phyloP scores from a whole-genome alignment of 2,888 invertebrate genomes.

The Dasysyrphus albostriatus region DNA sequence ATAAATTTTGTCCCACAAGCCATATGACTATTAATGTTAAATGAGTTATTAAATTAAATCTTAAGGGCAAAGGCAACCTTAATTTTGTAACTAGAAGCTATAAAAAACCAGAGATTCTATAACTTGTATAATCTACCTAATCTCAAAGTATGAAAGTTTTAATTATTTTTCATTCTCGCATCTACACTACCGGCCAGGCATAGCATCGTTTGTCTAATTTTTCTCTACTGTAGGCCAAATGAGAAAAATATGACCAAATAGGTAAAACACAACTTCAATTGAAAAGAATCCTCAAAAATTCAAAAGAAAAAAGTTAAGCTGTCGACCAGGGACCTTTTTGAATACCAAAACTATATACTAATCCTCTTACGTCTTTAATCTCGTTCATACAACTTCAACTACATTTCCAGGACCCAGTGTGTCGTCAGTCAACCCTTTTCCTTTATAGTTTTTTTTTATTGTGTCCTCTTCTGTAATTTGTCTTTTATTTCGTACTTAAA shows the following conservation, averaged over 20 bases:
- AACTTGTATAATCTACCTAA: not conserved
- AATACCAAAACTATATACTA: not conserved
- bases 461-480: not conserved
- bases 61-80: no score
- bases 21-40: no score
- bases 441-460: no score
- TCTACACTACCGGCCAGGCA: no score
- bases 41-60: no score
- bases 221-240: not conserved
- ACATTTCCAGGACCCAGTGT: not conserved
- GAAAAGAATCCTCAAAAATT: conserved; percentile 4
- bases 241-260: not conserved
- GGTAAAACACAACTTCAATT: not conserved
- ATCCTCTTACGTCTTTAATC: not conserved
- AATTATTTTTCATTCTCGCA: not conserved
- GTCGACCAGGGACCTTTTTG: not conserved
- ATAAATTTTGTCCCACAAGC: no score
- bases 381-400: not conserved
- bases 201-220: no score
- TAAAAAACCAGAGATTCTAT: not conserved
- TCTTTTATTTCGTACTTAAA: not conserved
- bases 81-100: no score
- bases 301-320: not conserved
- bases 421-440: not conserved
- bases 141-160: not conserved